Percentiles rank a stretch among this genome's conserved stretches.
These are phyloP conservation scores for Nasonia giraulti DNA, from an alignment of 1,140 invertebrate species.

Conservation along the genomic window DNA sequence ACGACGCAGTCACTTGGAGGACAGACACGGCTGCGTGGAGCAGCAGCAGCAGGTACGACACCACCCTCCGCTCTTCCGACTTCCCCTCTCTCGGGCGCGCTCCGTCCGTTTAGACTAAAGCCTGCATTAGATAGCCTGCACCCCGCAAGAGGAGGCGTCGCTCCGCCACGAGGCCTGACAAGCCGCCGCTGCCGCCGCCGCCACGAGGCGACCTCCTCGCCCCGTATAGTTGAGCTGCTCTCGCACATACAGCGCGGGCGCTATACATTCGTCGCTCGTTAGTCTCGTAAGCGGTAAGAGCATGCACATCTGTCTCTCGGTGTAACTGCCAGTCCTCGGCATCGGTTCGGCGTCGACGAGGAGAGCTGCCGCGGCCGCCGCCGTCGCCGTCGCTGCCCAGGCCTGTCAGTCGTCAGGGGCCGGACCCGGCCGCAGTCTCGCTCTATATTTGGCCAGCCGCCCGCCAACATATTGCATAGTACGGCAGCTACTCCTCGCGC, in stretches of 20 bases:
- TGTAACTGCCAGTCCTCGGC: neutral
- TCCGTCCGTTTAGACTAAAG: neutral
- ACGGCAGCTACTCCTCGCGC: constrained; percentile 43
- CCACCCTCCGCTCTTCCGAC: neutral
- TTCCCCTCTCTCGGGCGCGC: too few relatives aligned
- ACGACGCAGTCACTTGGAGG: neutral
- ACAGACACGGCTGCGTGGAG: neutral
- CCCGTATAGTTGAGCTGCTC: neutral
- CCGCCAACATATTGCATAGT: constrained; percentile 70
- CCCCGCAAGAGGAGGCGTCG: constrained; percentile 28
- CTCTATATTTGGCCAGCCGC: constrained; percentile 73
- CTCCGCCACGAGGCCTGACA: constrained; percentile 47
- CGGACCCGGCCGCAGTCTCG: constrained; percentile 66
- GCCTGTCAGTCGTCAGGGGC: constrained; percentile 60
- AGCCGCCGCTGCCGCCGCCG: neutral
- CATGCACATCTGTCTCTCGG: too few relatives aligned
- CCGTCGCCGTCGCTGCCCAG: too few relatives aligned
- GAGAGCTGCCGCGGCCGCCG: neutral
- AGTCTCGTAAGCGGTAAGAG: too few relatives aligned
- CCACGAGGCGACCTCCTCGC: constrained; percentile 13
- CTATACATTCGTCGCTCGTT: too few relatives aligned
- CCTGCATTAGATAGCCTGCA: neutral
- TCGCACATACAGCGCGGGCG: too few relatives aligned
- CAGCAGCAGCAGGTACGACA: constrained; percentile 16
- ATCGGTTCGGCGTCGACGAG: neutral